These are phyloP conservation scores for Zosterops pallidus DNA, from an alignment of 2,113 vertebrate species.

Conservation along the genomic window DNA sequence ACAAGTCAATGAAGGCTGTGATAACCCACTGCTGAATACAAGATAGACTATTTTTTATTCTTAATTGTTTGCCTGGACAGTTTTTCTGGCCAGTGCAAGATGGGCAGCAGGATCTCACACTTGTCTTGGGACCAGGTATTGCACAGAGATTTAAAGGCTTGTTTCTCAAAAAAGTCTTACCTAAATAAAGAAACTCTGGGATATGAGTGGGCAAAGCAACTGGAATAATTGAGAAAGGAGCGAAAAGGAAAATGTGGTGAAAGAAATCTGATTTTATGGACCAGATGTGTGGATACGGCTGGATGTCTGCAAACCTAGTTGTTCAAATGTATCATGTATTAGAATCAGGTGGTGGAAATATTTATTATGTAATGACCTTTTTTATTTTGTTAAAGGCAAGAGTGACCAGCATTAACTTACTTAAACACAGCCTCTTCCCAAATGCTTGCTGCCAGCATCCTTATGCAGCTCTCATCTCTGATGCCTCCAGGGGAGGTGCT, in stretches of 20 bases:
- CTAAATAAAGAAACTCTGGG: background rate
- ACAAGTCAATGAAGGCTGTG: background rate
- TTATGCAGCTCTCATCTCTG: background rate
- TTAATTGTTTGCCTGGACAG: background rate
- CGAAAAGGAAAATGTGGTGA: background rate
- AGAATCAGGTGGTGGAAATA: background rate
- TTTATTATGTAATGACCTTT: background rate
- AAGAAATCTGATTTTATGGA: background rate
- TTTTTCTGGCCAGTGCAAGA: background rate
- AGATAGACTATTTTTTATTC: background rate
- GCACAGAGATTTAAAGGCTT: background rate
- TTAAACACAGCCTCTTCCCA: background rate
- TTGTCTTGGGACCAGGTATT: background rate
- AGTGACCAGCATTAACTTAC: background rate
- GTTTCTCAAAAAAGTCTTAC: background rate
- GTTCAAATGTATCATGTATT: background rate
- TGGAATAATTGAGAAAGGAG: background rate
- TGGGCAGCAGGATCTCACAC: background rate
- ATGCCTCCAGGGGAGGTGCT: background rate
- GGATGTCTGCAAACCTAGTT: background rate
- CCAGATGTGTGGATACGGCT: background rate
- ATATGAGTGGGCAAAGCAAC: background rate
- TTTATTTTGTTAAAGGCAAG: background rate
- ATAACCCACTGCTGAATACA: background rate
- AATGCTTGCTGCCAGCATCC: background rate